phyloP scores from a whole-genome alignment of 2,797 vertebrate genomes.

The Kryptolebias ocellatus region DNA sequence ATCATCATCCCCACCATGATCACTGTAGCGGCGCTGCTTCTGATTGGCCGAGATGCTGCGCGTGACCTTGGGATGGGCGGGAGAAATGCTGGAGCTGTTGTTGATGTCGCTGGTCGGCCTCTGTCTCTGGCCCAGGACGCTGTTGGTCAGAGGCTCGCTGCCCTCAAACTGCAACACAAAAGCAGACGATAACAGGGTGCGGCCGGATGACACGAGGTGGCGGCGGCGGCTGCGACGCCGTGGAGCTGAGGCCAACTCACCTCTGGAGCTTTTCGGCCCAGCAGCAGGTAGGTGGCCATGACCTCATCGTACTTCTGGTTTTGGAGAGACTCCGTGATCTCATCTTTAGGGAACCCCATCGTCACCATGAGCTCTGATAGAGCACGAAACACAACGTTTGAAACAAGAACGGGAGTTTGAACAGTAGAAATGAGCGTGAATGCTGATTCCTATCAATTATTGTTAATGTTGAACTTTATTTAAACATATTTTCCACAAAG shows the following conservation, averaged over 20 bases:
- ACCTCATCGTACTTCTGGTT: constrained; percentile 95
- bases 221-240: constrained; percentile 17
- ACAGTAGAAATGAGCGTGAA: neutral
- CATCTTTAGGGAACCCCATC: constrained; percentile 97
- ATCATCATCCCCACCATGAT: constrained; percentile 83
- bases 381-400: constrained; percentile 3
- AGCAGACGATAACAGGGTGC: neutral
- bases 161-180: constrained; percentile 89
- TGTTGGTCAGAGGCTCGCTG: constrained; percentile 90
- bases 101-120: constrained; percentile 97
- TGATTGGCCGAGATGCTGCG: constrained; percentile 97
- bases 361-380: constrained; percentile 94
- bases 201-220: constrained; percentile 1
- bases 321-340: constrained; percentile 93
- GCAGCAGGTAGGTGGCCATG: constrained; percentile 97
- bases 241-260: constrained; percentile 61
- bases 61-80: constrained; percentile 96
- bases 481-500: no score
- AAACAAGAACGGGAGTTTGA: constrained; percentile 8
- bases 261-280: constrained; percentile 96
- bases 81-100: constrained; percentile 95
- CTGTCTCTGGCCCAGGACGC: constrained; percentile 90
- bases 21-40: constrained; percentile 86
- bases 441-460: no score
- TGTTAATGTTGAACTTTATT: no score